These are phyloP conservation scores for Gavia stellata DNA, from an alignment of 2,113 vertebrate genomes.

Conservation along the genomic window DNA sequence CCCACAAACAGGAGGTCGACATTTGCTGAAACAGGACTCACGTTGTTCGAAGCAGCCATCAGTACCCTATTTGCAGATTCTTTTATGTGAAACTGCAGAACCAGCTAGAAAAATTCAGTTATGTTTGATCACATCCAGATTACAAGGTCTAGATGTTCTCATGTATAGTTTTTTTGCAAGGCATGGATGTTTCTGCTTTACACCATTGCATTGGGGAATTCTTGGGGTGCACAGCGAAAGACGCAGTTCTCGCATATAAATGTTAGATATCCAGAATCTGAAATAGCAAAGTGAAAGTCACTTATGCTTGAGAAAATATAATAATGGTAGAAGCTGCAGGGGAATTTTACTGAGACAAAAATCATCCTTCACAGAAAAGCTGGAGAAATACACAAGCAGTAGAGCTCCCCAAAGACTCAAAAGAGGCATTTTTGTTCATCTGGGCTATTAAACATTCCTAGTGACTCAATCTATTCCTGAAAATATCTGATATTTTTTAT, in stretches of 20 bases:
- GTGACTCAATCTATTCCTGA: not conserved
- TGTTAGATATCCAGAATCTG: not conserved
- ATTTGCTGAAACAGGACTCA: not conserved
- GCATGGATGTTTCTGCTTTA: not conserved
- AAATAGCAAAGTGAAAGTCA: not conserved
- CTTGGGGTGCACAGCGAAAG: not conserved
- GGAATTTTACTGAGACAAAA: not conserved
- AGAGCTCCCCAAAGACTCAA: not conserved
- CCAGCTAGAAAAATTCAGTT: not conserved
- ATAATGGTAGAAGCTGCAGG: not conserved
- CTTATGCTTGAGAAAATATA: not conserved
- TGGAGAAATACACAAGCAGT: not conserved
- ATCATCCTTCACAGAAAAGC: not conserved
- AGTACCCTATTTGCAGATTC: not conserved
- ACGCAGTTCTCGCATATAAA: not conserved
- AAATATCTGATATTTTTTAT: not conserved
- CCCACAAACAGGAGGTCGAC: not conserved
- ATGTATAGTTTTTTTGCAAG: rapidly evolving
- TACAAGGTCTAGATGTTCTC: not conserved
- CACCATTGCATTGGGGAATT: rapidly evolving
- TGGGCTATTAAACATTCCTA: not conserved
- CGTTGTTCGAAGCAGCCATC: not conserved
- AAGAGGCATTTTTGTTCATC: not conserved
- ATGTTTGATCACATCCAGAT: not conserved
- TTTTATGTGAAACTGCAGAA: not conserved